These are phyloP conservation scores for Eublepharis macularius DNA, from an alignment of 2,113 vertebrate species.

Conservation along the genomic window DNA sequence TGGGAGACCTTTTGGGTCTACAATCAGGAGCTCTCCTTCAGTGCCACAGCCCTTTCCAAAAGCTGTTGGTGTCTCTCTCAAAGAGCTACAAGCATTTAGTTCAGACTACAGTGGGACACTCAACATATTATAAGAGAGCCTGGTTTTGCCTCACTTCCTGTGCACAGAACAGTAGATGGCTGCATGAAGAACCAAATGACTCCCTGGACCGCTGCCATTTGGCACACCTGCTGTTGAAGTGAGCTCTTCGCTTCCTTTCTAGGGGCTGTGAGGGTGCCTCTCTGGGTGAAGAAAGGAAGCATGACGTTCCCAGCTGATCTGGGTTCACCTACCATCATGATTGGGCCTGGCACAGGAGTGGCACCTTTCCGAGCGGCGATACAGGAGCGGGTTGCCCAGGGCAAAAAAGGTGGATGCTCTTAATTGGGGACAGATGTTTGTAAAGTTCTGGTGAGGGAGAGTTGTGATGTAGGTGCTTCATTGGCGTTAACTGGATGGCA, in stretches of 20 bases:
- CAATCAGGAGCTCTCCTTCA: too few species aligned
- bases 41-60: too few species aligned
- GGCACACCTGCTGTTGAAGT: fast-evolving
- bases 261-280: slow-evolving; percentile 82
- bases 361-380: slow-evolving; percentile 91
- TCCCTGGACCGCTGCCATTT: too few species aligned
- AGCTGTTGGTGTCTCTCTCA: too few species aligned
- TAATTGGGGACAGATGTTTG: fast-evolving
- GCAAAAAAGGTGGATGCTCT: slow-evolving; percentile 72
- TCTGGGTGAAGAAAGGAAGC: slow-evolving; percentile 90
- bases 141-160: too few species aligned
- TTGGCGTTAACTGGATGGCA: neutral
- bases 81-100: too few species aligned
- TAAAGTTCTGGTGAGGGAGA: fast-evolving
- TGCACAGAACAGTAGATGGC: neutral
- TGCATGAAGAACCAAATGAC: neutral
- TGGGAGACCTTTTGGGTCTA: too few species aligned
- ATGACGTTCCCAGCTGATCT: slow-evolving; percentile 82
- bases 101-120: neutral
- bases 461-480: neutral
- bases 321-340: slow-evolving; percentile 84
- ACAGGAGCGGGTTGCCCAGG: slow-evolving; percentile 84
- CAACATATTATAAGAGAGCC: neutral
- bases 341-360: slow-evolving; percentile 94
- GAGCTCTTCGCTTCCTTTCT: neutral